A percentile compares a stretch with the other conserved stretches of the same genome.
Conservation (phyloP, 2,797 vertebrate genomes). For the Darevskia nairensis region DNA sequence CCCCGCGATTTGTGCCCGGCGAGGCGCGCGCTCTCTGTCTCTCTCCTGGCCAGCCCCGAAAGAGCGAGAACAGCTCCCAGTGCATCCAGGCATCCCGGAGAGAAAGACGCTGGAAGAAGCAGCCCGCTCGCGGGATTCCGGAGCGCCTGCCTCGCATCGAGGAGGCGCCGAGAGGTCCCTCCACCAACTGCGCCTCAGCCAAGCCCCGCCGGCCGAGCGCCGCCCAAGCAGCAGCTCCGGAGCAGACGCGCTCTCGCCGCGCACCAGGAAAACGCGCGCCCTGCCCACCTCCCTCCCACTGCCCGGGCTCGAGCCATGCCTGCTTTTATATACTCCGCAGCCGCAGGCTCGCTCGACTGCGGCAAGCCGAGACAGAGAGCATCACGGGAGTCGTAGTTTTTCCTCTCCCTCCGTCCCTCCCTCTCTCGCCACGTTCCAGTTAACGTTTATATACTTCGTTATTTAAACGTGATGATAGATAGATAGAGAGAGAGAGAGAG, state of each 20-base stretch:
- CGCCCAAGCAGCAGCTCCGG: background rate
- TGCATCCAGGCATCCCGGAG: background rate
- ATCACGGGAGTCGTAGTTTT: constrained; percentile 39
- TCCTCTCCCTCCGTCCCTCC: no score
- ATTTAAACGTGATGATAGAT: no score
- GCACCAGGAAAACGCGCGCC: fast-evolving
- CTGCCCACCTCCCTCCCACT: background rate
- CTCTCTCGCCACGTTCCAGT: no score
- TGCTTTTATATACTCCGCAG: constrained; percentile 26
- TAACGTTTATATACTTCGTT: no score
- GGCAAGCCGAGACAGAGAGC: background rate
- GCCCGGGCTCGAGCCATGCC: constrained; percentile 14
- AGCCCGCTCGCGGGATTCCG: background rate
- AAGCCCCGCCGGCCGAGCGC: background rate
- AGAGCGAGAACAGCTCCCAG: background rate
- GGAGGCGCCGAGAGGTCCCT: background rate
- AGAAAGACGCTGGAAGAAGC: background rate
- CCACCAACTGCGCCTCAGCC: background rate
- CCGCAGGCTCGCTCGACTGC: background rate
- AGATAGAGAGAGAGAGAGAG: no score
- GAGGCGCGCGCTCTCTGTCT: background rate
- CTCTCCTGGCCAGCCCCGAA: background rate
- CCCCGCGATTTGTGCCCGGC: background rate
- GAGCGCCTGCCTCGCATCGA: background rate
- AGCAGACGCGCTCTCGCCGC: background rate